Evolutionary conservation across 2,888 invertebrate genomes (phyloP).

Genomic region (Exocentrus adspersus): DNA sequence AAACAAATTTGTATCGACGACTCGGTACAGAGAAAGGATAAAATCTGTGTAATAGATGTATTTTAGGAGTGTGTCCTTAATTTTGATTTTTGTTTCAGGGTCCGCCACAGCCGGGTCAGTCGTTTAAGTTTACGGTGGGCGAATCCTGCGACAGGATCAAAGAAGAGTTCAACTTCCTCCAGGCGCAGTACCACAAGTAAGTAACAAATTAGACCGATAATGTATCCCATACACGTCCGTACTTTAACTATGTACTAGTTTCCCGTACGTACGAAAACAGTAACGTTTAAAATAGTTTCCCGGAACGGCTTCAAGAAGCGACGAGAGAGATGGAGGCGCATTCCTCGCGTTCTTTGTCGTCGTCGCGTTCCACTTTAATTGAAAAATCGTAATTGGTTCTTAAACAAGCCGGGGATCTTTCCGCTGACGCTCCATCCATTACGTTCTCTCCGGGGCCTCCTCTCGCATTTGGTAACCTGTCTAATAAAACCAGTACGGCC

Average conservation of each 20-base stretch:
- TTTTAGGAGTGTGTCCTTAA: neutral
- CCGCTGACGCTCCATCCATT: conserved; percentile 37
- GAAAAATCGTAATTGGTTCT: conserved; percentile 44
- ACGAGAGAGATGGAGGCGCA: conserved; percentile 18
- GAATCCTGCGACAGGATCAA: conserved; percentile 96
- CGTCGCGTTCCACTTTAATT: conserved; percentile 32
- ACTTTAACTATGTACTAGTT: too few relatives aligned
- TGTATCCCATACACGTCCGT: too few relatives aligned
- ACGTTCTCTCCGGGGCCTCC: conserved; percentile 33
- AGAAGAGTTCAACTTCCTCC: conserved; percentile 94
- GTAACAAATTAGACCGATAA: too few relatives aligned
- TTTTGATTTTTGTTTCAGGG: conserved; percentile 69
- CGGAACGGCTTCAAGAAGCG: neutral
- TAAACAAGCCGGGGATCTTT: conserved; percentile 41
- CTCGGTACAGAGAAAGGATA: neutral
- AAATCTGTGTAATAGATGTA: too few relatives aligned
- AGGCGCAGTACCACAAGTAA: conserved; percentile 96
- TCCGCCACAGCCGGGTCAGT: conserved; percentile 89
- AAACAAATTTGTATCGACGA: neutral
- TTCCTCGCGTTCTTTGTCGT: conserved; percentile 23
- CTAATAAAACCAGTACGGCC: conserved; percentile 39
- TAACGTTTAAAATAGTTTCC: too few relatives aligned
- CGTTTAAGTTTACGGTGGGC: conserved; percentile 92
- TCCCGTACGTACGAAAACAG: too few relatives aligned
- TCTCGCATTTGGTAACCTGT: conserved; percentile 40